Conservation (phyloP, 2,113 vertebrate species). For the Hemibates koningsi region DNA sequence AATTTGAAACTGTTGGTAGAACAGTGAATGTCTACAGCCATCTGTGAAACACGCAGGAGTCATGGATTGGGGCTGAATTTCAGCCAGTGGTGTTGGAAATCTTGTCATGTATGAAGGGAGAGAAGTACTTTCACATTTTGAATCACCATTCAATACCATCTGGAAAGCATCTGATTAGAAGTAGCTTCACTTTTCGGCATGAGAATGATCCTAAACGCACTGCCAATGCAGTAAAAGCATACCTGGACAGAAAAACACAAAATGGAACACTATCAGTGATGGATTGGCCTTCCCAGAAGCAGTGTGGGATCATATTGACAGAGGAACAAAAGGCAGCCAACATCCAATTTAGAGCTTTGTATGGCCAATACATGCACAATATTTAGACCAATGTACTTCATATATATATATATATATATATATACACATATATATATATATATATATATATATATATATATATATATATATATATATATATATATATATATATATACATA, state of each 20-base stretch:
- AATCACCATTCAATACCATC: not conserved
- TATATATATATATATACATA: no score
- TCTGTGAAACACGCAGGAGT: not conserved
- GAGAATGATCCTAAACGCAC: not conserved
- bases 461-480: no score
- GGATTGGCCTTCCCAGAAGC: not conserved
- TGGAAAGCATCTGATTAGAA: not conserved
- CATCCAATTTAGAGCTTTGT: not conserved
- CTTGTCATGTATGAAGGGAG: not conserved
- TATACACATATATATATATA: accelerated
- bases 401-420: accelerated
- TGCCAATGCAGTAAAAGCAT: not conserved
- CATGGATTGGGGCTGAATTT: not conserved
- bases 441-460: no score
- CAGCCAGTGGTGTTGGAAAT: not conserved
- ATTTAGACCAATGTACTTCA: not conserved
- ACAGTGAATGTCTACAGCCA: not conserved
- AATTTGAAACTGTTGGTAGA: not conserved
- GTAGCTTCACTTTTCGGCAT: not conserved
- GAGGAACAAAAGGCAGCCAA: not conserved
- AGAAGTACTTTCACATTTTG: not conserved
- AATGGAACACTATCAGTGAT: not conserved
- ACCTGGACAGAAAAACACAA: not conserved
- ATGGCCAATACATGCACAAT: not conserved
- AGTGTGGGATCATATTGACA: not conserved